Evolutionary conservation across 2,797 vertebrate genomes (phyloP), one percentile per base, ranked within the genome.

Genomic region (Anolis apletophallus): DNA sequence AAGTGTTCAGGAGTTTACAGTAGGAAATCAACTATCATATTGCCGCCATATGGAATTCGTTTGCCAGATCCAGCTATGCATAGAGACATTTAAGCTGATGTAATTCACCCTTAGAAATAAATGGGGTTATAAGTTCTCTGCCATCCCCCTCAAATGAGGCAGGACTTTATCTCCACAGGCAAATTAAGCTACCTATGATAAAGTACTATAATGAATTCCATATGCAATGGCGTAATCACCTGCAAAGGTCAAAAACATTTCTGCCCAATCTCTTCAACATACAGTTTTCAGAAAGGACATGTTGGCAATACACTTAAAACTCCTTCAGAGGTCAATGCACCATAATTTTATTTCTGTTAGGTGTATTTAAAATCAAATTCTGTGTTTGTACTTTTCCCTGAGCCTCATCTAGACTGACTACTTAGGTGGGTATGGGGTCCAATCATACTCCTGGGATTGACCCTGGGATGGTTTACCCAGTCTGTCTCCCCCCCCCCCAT

Each of bases 151-250:
- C 68, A 92, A 87, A 80, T 78, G 67, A 88, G 79, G 81, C 84
- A 46, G 50, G 75, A 77, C 87, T 50, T 89, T 79, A 89, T 74
- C 74, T 91, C 89, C 59, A 90, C 81, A 92, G 91, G 89, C 36
- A 71, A 83, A 92, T 91, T 81, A 88, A 80, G 88, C 75, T 89
- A 91, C 84, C 72, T 91, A 90, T 90, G 64, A 84, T 81, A 83
- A 59, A 14, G 19, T 11, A 88, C 50, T 54, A 73, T 83, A 88
- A 85, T 84, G 81, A 82, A 52, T 90, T 86, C 90, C 84, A 87
- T 69, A 84, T 85, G 87, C 75, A 73, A 91, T 80, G 83, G 73
- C 55, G 80, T 87, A 87, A 93, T 89, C 88, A 86, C 76, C 0
- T 59, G 36, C 13, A n/a, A 61, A 52, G 55, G 67, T 80, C 76